Conservation (phyloP, 1,140 invertebrate genomes). For the Micrasema longulum region DNA sequence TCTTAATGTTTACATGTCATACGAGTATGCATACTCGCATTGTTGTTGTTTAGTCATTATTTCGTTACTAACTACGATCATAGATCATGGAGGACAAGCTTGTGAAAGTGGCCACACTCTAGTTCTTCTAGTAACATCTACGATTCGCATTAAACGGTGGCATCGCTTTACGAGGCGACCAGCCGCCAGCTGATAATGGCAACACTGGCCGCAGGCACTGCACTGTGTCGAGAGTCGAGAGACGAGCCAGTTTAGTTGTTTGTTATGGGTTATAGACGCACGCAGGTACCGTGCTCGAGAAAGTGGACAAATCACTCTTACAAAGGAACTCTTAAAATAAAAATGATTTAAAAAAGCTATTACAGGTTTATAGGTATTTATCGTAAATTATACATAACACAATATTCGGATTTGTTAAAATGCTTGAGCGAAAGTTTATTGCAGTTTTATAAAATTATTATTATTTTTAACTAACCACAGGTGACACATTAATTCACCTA, state of each 20-base stretch:
- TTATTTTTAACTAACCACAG: too few species aligned
- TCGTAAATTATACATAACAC: too few species aligned
- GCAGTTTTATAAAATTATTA: too few species aligned
- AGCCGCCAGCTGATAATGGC: neutral
- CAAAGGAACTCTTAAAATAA: neutral
- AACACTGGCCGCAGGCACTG: too few species aligned
- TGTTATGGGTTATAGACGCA: neutral
- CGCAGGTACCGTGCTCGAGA: conserved; percentile 4
- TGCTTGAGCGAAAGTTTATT: too few species aligned
- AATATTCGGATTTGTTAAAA: too few species aligned
- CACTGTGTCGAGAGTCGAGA: too few species aligned
- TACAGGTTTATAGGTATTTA: too few species aligned
- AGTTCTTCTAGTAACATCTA: conserved; percentile 2
- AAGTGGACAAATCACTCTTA: conserved; percentile 22
- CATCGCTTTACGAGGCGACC: neutral
- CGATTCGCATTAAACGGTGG: too few species aligned
- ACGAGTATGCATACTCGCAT: neutral
- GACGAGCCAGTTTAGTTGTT: too few species aligned
- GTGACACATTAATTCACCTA: too few species aligned
- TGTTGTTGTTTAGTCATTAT: conserved; percentile 17
- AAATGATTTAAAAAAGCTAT: too few species aligned
- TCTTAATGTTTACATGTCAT: neutral
- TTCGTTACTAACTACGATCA: conserved; percentile 4
- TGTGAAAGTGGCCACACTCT: conserved; percentile 36
- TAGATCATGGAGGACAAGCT: conserved; percentile 22